phyloP scores from a whole-genome alignment of 2,113 vertebrate species.

The Pavo muticus region DNA sequence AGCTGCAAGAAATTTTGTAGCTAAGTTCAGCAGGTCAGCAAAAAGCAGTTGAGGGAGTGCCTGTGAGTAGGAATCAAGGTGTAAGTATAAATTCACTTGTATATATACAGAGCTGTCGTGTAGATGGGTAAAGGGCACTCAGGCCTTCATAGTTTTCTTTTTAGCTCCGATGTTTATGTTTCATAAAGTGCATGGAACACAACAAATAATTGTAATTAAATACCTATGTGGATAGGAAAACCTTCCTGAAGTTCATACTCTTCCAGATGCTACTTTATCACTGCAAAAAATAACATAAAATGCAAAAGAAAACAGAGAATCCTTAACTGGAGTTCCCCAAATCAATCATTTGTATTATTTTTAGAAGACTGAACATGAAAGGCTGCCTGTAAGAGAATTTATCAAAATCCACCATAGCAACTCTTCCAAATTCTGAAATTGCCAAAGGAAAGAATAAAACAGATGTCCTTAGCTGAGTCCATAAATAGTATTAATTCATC shows the following conservation, averaged over 20 bases:
- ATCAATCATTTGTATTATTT: not conserved
- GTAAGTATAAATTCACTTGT: not conserved
- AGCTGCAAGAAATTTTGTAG: not conserved
- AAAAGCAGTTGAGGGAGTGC: not conserved
- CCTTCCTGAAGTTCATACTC: not conserved
- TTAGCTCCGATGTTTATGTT: rapidly evolving
- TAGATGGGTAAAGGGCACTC: not conserved
- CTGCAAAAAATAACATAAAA: not conserved
- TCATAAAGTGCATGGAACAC: not conserved
- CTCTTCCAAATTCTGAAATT: not conserved
- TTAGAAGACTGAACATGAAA: not conserved
- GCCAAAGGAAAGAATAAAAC: not conserved
- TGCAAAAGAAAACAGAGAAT: not conserved
- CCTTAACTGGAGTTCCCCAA: not conserved
- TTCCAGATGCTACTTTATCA: not conserved
- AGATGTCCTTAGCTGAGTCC: not conserved
- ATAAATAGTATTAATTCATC: not conserved
- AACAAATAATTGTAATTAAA: not conserved
- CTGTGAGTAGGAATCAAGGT: not conserved
- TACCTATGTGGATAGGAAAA: not conserved
- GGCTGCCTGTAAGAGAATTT: not conserved
- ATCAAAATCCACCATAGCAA: not conserved
- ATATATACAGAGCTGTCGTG: not conserved
- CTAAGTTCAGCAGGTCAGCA: not conserved
- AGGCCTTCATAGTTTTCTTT: not conserved